These are phyloP conservation scores for Tapera naevia DNA, from an alignment of 2,797 vertebrate species.

Conservation along the genomic window DNA sequence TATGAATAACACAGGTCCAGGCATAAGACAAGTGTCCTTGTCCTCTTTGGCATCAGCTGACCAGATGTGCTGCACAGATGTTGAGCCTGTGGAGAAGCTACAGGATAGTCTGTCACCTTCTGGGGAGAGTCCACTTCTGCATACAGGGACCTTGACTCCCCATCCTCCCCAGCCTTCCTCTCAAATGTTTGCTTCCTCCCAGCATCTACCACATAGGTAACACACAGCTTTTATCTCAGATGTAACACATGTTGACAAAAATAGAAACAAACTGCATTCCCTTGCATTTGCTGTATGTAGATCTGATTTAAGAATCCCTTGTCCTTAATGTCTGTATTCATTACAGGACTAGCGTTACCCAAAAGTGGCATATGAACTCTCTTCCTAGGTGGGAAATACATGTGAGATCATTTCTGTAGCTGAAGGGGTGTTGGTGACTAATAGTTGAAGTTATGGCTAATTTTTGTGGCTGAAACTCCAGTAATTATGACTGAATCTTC, in stretches of 20 bases:
- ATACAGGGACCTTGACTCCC: neutral
- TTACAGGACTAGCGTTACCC: neutral
- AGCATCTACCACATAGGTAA: fast-evolving
- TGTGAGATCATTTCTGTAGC: neutral
- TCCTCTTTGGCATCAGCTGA: neutral
- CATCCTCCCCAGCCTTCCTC: neutral
- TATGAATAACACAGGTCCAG: neutral
- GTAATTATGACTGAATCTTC: neutral
- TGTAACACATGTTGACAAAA: neutral
- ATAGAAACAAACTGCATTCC: neutral
- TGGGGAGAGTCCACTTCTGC: neutral
- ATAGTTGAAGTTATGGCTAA: neutral
- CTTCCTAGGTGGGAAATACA: neutral
- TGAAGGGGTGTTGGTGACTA: neutral
- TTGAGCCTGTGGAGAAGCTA: neutral
- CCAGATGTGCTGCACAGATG: neutral
- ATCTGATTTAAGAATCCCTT: neutral
- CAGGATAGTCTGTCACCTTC: neutral
- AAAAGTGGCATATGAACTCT: neutral
- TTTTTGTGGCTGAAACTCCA: neutral
- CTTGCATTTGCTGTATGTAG: neutral
- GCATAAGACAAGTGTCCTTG: neutral
- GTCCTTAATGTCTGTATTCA: neutral
- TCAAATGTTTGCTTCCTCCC: neutral
- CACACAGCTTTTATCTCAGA: neutral